phyloP scores from a whole-genome alignment of 2,113 vertebrate species.

The Zosterops hypoxanthus region DNA sequence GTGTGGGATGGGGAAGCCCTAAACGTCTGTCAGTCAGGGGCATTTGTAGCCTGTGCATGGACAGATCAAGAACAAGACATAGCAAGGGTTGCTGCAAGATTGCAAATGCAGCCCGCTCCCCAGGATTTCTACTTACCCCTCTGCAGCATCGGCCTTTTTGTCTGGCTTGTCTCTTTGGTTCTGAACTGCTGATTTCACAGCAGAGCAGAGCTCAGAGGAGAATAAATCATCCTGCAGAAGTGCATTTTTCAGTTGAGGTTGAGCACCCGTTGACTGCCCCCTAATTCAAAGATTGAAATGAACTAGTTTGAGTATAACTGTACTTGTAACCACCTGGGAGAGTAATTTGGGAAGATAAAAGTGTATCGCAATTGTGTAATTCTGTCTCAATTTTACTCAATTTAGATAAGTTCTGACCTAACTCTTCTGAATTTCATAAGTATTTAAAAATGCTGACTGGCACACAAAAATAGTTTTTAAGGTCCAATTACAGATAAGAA shows the following conservation, averaged over 20 bases:
- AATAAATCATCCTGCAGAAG: background rate
- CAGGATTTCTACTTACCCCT: background rate
- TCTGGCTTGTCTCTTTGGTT: background rate
- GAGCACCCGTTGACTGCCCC: background rate
- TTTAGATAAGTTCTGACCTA: background rate
- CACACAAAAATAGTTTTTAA: background rate
- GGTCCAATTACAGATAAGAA: background rate
- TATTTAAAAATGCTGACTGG: background rate
- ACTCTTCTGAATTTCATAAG: background rate
- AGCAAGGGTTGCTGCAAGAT: background rate
- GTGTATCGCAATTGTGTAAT: background rate
- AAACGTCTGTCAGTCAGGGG: too few relatives aligned
- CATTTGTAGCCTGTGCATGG: background rate
- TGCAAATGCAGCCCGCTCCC: background rate
- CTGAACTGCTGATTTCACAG: background rate
- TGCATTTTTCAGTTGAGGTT: background rate
- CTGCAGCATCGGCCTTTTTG: background rate
- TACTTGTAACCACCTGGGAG: background rate
- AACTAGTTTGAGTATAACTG: background rate
- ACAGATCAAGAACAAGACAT: background rate
- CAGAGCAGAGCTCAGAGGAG: background rate
- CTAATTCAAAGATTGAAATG: background rate
- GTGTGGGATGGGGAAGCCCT: background rate
- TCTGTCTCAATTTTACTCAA: background rate
- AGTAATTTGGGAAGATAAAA: background rate